Percentiles rank a stretch among this genome's conserved stretches.
phyloP scores from a whole-genome alignment of 1,140 invertebrate species.

The Drosophila pallidifrons region DNA sequence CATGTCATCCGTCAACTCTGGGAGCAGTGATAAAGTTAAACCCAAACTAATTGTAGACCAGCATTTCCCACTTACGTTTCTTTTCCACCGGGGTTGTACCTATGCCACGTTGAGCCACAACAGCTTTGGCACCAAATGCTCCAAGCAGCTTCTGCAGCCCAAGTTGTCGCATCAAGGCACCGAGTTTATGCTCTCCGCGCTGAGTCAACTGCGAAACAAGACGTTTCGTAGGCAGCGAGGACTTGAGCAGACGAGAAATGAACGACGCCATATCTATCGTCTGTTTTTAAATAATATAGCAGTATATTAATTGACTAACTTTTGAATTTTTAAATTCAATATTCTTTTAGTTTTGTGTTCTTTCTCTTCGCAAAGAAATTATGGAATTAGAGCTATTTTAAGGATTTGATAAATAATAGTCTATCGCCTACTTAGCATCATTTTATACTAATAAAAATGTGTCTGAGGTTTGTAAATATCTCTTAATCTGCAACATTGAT shows the following conservation, averaged over 20 bases:
- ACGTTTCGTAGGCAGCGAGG: constrained; percentile 55
- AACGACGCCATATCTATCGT: constrained; percentile 57
- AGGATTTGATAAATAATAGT: background rate
- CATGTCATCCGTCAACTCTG: constrained; percentile 90
- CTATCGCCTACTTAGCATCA: constrained; percentile 13
- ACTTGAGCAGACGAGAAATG: constrained; percentile 55
- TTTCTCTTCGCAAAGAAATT: background rate
- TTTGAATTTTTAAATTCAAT: constrained; percentile 13
- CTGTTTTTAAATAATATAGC: background rate
- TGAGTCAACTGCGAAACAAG: constrained; percentile 65
- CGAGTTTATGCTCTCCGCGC: constrained; percentile 56
- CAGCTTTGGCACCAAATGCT: constrained; percentile 15
- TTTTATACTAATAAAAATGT: background rate
- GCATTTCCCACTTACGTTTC: constrained; percentile 48
- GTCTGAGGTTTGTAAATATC: background rate
- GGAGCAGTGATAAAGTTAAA: constrained; percentile 32
- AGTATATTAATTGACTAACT: background rate
- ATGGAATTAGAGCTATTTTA: background rate
- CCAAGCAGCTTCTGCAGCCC: constrained; percentile 38
- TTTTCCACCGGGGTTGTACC: constrained; percentile 52
- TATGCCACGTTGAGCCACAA: constrained; percentile 45
- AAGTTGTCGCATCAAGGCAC: constrained; percentile 42
- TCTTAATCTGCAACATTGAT: background rate
- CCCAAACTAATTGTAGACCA: background rate
- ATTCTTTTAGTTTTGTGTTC: background rate